Percentiles rank a stretch among this genome's conserved stretches.
phyloP scores from a whole-genome alignment of 1,140 invertebrate genomes.

The Drosophila melanogaster region Release_6_plus_ISO1_MT NT_037436.4:18317501-18318000 shows the following conservation, averaged over 20 bases:
- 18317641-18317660: slow-evolving; percentile 78
- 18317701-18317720: slow-evolving; percentile 72
- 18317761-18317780: slow-evolving; percentile 24
- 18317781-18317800: slow-evolving; percentile 69
- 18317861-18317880: slow-evolving; percentile 63
- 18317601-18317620: slow-evolving; percentile 61
- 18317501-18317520: slow-evolving; percentile 47
- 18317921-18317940: slow-evolving; percentile 40
- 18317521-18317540: slow-evolving; percentile 56
- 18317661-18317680: slow-evolving; percentile 69
- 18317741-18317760: slow-evolving; percentile 46
- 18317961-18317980: slow-evolving; percentile 57
- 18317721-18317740: slow-evolving; percentile 79
- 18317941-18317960: slow-evolving; percentile 32
- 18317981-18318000: slow-evolving; percentile 76
- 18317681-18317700: slow-evolving; percentile 4
- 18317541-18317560: slow-evolving; percentile 50
- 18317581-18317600: slow-evolving; percentile 58
- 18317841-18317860: slow-evolving; percentile 70
- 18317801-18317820: slow-evolving; percentile 50
- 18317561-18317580: slow-evolving; percentile 35
- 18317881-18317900: slow-evolving; percentile 66
- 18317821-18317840: slow-evolving; percentile 2
- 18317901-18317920: slow-evolving; percentile 76
- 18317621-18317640: slow-evolving; percentile 27